phyloP scores from a whole-genome alignment of 2,113 vertebrate species.

The Turdus rufiventris region DNA sequence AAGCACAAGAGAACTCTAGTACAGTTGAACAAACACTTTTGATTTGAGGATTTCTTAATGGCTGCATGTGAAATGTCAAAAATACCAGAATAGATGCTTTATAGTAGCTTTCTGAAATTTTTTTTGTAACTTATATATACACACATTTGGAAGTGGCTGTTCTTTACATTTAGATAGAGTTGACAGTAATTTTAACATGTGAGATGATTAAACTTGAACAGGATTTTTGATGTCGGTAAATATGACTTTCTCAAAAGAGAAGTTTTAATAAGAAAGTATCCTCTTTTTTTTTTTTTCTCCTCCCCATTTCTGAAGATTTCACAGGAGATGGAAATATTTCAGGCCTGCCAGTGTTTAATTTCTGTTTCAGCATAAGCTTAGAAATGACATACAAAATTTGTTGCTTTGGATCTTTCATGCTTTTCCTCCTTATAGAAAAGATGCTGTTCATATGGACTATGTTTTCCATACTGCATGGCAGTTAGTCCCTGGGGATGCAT shows the following conservation, averaged over 20 bases:
- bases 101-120: neutral
- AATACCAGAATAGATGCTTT: neutral
- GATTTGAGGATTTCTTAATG: neutral
- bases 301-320: neutral
- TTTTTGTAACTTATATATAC: neutral
- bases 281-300: neutral
- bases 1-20: neutral
- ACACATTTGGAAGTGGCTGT: neutral
- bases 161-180: neutral
- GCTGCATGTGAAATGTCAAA: neutral
- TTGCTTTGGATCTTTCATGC: constrained; percentile 17
- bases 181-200: neutral
- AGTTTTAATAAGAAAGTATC: neutral
- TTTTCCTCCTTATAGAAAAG: constrained; percentile 26
- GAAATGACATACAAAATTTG: constrained; percentile 1
- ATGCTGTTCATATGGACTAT: constrained; percentile 54
- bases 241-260: neutral
- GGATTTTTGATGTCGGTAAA: neutral
- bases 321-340: neutral
- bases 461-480: constrained; percentile 40
- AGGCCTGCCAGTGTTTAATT: constrained; percentile 4
- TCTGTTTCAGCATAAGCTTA: constrained; percentile 4
- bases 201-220: neutral
- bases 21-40: neutral
- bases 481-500: neutral